A percentile compares a stretch with the other conserved stretches of the same genome.
Conservation (phyloP, 1,140 invertebrate genomes). For the Dendrolimus kikuchii region DNA sequence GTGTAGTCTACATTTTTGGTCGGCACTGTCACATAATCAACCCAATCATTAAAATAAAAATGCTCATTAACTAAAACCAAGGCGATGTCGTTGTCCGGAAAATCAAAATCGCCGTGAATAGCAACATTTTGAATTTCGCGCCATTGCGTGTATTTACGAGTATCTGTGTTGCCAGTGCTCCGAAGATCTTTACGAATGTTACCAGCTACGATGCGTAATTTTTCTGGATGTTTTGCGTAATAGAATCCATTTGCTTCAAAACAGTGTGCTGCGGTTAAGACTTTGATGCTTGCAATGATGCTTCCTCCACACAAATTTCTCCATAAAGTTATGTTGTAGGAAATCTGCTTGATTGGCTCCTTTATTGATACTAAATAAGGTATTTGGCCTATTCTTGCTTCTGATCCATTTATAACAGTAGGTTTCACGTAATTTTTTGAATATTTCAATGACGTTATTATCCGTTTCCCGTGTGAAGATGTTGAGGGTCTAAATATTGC, state of each 20-base stretch:
- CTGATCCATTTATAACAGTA: constrained; percentile 26
- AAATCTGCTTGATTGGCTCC: not conserved
- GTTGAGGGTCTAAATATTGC: constrained; percentile 1
- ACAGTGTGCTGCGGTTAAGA: constrained; percentile 20
- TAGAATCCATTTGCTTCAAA: constrained; percentile 16
- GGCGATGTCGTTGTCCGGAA: constrained; percentile 12
- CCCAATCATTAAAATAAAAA: not conserved
- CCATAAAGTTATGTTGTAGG: constrained; percentile 2
- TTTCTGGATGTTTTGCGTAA: constrained; percentile 2
- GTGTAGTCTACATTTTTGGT: constrained; percentile 1
- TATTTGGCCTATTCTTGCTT: constrained; percentile 19
- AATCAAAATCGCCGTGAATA: constrained; percentile 5
- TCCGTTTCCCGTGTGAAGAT: constrained; percentile 23
- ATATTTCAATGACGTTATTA: constrained; percentile 41
- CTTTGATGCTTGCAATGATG: constrained; percentile 9
- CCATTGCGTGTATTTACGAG: constrained; percentile 5
- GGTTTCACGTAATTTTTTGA: constrained; percentile 30
- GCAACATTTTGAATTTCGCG: not conserved
- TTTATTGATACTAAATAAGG: constrained; percentile 40
- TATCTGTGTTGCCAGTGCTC: constrained; percentile 1
- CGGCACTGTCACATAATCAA: not conserved
- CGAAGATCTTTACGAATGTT: not conserved
- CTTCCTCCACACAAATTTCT: constrained; percentile 17
- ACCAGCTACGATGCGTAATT: constrained; percentile 10
- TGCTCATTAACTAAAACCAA: not conserved